Evolutionary conservation across 2,888 invertebrate species (phyloP), one percentile per base, ranked within the genome.

Genomic region (Napeogenes sylphis): DNA sequence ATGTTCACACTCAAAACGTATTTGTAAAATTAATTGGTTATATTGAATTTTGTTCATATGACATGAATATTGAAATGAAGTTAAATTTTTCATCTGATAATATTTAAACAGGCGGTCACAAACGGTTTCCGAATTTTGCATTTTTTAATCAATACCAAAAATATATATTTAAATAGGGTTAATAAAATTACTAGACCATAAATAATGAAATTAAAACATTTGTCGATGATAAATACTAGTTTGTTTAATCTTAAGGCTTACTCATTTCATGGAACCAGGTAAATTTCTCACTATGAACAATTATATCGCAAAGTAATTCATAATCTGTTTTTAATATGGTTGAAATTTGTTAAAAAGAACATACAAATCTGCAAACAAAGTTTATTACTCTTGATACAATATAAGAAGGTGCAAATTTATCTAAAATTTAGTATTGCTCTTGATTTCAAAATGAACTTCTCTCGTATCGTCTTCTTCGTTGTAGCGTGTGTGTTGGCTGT

Each of bases 401-500:
- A 63, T 63, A 63, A 54, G 59, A 54, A 53, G 38, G 30, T 4
- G 55, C 13, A 33, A 33, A 12, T 30, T 51, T 30, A 30, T 12
- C 51, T 30, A 51, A 30, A 30, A 30, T 51, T 21, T 51, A 51
- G 51, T 51, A 51, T 51, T 51, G 10, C 3, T 12, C 32, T 33
- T 61, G 47, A 47, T 12, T 46, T 30, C 13, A 64, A 55, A 60
- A 82, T 81, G 81, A 79, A 81, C 62, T 82, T 81, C 67, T 62
- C 68, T 0, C 75, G 70, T 55, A 66, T 81, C 33, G 69, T 83
- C 47, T 75, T 79, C 46, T 75, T 80, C 45, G 67, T 82, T 4
- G 75, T 81, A 65, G 74, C 77, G 45, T 73, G 74, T 64, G 64
- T 80, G 13, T 62, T 78, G 63, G 75, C 77, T 42, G 35, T 80